Evolutionary conservation across 1,140 invertebrate genomes (phyloP), one percentile per base, ranked within the genome.

Genomic region (Pachypsylla venusta): DNA sequence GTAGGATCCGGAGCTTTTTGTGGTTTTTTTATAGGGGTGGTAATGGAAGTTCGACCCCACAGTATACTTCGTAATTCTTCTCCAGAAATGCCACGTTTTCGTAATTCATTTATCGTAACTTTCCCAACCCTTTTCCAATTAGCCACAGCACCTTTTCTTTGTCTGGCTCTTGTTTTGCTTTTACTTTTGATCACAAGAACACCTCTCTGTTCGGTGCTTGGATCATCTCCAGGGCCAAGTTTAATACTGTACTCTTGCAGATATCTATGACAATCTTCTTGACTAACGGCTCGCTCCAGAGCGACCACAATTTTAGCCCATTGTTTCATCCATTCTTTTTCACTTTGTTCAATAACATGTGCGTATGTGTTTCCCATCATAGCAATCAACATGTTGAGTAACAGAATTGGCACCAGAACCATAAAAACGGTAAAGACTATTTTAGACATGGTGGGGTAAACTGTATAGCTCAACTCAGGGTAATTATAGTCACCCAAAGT

Each of bases 331-430:
- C 91, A 98, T 71, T 98, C 94, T 71, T 98, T 98, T 71, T 98
- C 94, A 53, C 93, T 97, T 70, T 95, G 91, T 69, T 93, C 88
- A 60, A 98, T 98, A 54, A 99, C 91, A 64, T 96, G 88, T 2
- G 94, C 93, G 69, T 97, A 98, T 0, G 93, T 98, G 70, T 97
- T 98, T 58, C 91, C 93, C 93, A 98, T 98, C 93, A 98, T 98
- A 60, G 95, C 94, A 64, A 98, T 98, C 67, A 98, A 79, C 91
- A 98, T 91, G 80, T 98, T 98, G 2, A 98, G 78, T 63, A 98
- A 74, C 16, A 98, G 74, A 66, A 98, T 95, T 0, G 94, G 94
- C 58, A 98, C 91, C 53, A 98, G 82, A 19, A 98, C 89, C 91
- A 98, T 98, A 70, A 98, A 98, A 26, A 96, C 78, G 0, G 91